These are phyloP conservation scores for Scelioninae gen. 1 DNA, from an alignment of 2,888 invertebrate genomes.

Conservation along the genomic window DNA sequence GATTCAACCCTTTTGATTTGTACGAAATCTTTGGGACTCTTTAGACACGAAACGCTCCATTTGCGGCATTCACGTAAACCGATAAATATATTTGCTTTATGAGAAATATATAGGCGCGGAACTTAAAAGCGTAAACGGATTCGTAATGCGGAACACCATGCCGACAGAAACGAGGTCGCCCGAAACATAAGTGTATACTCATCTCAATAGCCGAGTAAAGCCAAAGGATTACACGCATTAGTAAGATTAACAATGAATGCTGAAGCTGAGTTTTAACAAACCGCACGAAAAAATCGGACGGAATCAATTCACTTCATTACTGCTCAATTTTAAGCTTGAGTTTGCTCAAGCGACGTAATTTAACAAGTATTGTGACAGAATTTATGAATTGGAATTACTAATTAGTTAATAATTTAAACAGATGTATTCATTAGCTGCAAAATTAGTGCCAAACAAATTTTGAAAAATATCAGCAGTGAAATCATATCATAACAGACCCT, in stretches of 20 bases:
- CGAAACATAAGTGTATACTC: conserved; percentile 78
- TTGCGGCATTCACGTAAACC: conserved; percentile 56
- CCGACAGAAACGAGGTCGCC: conserved; percentile 44
- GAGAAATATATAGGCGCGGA: conserved; percentile 40
- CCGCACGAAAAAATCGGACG: conserved; percentile 45
- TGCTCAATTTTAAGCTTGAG: conserved; percentile 20
- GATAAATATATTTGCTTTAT: conserved; percentile 56
- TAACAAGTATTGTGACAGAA: not conserved
- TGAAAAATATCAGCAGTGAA: no score
- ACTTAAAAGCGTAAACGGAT: conserved; percentile 53
- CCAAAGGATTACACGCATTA: conserved; percentile 82
- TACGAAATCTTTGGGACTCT: conserved; percentile 35
- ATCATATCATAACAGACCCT: no score
- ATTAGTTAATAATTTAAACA: no score
- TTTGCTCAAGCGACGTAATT: conserved; percentile 10
- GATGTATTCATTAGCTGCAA: no score
- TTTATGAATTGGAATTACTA: no score
- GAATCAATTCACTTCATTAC: not conserved
- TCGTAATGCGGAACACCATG: conserved; percentile 49
- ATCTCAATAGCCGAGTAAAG: conserved; percentile 79
- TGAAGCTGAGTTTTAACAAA: conserved; percentile 63
- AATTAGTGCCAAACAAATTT: no score
- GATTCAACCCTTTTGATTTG: conserved; percentile 49
- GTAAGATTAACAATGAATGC: conserved; percentile 74
- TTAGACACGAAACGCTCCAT: conserved; percentile 42